Evolutionary conservation across 2,888 invertebrate genomes (phyloP), one percentile per base, ranked within the genome.

Genomic region (Encarsia formosa): DNA sequence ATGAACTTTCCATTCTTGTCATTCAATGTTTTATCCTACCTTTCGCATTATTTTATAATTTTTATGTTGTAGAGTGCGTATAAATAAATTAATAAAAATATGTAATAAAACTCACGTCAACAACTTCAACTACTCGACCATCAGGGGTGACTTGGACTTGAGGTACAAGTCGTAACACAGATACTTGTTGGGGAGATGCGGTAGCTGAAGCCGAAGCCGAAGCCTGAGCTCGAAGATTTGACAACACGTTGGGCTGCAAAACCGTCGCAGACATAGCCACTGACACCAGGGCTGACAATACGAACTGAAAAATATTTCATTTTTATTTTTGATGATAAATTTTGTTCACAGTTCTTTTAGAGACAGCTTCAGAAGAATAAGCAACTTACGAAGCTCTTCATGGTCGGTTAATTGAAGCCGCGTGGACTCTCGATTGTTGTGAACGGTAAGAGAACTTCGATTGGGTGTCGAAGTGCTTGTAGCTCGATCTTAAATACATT

Each of bases 101-200:
- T n/a, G n/a, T 26, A 26, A 1, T 26, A 26, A 26, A 9, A 13
- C 20, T 20, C 23, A 72, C 71, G 58, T 70, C 71, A 19, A 69
- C 67, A n/a, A 71, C 67, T 52, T 72, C 70, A 18, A 70, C 61
- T 13, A 69, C 67, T 5, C 65, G 65, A 3, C 68, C 70, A 32
- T 71, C 68, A 0, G 61, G 60, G 3, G 66, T 68, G 18, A 69
- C 57, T 5, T 68, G 69, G 0, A 67, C 65, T 19, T 52, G 46
- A 9, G 58, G 53, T 23, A 41, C 26, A 60, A 58, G 63, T 63
- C 46, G 64, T 64, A 18, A 66, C 63, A 24, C 56, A 54, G 8
- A 62, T 61, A 3, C 65, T 64, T 61, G 69, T 64, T 47, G 65
- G 60, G 3, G 65, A 58, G 8, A 64, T 60, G 43, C 63, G 59